A percentile compares a stretch with the other conserved stretches of the same genome.
phyloP scores from a whole-genome alignment of 2,113 vertebrate species.

The Dermatemys mawii region DNA sequence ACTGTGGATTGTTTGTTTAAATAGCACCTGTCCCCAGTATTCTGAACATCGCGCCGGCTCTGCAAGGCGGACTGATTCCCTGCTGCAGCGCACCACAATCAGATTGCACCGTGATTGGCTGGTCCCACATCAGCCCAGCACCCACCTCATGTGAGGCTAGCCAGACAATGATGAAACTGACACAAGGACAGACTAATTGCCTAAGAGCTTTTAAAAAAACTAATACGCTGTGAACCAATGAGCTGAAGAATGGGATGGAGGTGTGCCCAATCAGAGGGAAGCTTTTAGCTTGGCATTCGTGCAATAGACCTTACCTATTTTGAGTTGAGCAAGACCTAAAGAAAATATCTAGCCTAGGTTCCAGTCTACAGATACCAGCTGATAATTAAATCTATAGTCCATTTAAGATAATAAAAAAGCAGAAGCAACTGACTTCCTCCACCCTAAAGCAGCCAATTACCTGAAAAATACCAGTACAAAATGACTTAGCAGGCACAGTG shows the following conservation, averaged over 20 bases:
- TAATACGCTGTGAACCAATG: neutral
- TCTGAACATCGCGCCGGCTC: rapidly evolving
- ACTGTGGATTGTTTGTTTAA: rapidly evolving
- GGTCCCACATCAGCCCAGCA: conserved; percentile 89
- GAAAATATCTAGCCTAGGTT: rapidly evolving
- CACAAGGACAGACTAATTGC: neutral
- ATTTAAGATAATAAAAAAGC: neutral
- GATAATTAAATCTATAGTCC: rapidly evolving
- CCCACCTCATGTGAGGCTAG: conserved; percentile 7
- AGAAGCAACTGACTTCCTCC: neutral
- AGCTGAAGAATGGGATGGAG: rapidly evolving
- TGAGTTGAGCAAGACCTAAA: neutral
- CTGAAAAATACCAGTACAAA: neutral
- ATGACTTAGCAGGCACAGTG: neutral
- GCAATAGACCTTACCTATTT: rapidly evolving
- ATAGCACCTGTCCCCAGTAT: rapidly evolving
- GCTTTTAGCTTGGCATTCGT: neutral
- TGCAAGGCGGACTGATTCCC: conserved; percentile 72
- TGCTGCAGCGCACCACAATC: neutral
- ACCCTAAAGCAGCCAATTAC: rapidly evolving
- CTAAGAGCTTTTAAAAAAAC: neutral
- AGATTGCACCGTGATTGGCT: conserved; percentile 81
- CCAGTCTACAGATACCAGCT: rapidly evolving
- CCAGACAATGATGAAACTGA: conserved; percentile 24
- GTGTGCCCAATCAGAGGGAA: conserved; percentile 72